Evolutionary conservation across 2,888 invertebrate species (phyloP).

Genomic region (Hypomecis atomaria): DNA sequence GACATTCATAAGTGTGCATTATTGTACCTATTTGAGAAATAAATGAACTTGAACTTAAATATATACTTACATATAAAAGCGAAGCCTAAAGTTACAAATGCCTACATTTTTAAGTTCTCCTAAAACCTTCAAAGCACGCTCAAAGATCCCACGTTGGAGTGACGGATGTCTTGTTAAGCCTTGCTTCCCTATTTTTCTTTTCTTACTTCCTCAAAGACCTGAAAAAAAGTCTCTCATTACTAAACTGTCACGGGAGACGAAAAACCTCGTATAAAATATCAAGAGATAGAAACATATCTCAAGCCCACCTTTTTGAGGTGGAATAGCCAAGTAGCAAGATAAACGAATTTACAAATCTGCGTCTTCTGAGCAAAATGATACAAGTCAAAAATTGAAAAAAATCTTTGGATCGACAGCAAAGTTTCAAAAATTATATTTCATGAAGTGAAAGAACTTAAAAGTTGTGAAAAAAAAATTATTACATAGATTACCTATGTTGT

Average conservation of each 20-base stretch:
- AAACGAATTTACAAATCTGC: slow-evolving; percentile 26
- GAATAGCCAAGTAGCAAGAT: slow-evolving; percentile 28
- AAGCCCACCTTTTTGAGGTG: slow-evolving; percentile 27
- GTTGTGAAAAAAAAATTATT: too few relatives aligned
- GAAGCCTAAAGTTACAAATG: not conserved
- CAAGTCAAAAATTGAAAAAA: too few relatives aligned
- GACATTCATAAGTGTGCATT: too few relatives aligned
- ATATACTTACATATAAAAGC: too few relatives aligned
- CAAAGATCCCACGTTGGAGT: slow-evolving; percentile 18
- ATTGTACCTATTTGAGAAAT: too few relatives aligned
- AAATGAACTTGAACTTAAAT: too few relatives aligned
- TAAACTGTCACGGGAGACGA: slow-evolving; percentile 24
- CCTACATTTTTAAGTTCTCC: not conserved
- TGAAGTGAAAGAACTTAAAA: too few relatives aligned
- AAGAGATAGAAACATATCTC: slow-evolving; percentile 26
- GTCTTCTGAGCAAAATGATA: too few relatives aligned
- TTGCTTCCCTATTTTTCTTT: slow-evolving; percentile 19
- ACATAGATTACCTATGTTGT: too few relatives aligned
- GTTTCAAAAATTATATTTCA: too few relatives aligned
- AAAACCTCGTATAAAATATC: slow-evolving; percentile 29
- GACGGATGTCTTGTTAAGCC: slow-evolving; percentile 30
- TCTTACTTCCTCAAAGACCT: slow-evolving; percentile 22
- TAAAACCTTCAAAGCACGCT: not conserved
- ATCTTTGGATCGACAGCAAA: too few relatives aligned
- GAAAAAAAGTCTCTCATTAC: slow-evolving; percentile 30